Percentiles rank a stretch among this genome's conserved stretches.
phyloP scores from a whole-genome alignment of 2,797 vertebrate genomes.

The Phalloptychus januarius region DNA sequence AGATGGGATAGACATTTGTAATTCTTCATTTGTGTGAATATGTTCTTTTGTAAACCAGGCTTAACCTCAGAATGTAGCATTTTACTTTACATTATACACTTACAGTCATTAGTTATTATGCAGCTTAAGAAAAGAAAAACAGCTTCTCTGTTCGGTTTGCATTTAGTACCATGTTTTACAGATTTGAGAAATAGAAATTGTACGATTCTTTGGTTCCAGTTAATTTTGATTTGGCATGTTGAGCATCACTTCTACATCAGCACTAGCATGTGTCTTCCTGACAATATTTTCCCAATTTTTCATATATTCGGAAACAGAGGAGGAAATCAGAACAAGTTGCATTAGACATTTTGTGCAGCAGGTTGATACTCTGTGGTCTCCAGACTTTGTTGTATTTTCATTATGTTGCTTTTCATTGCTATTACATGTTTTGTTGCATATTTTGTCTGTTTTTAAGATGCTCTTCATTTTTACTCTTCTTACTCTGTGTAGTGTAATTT shows the following conservation, averaged over 20 bases:
- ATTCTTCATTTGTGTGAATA: not conserved
- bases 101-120: not conserved
- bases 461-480: not conserved
- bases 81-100: not conserved
- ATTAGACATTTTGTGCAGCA: not conserved
- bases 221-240: not conserved
- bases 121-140: not conserved
- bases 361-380: not conserved
- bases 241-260: not conserved
- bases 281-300: not conserved
- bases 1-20: no score
- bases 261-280: not conserved
- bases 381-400: not conserved
- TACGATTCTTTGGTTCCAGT: not conserved
- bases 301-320: not conserved
- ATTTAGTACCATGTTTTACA: not conserved
- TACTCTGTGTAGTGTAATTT: not conserved
- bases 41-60: not conserved
- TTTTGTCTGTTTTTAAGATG: not conserved
- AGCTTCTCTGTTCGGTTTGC: not conserved
- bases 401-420: not conserved
- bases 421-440: not conserved
- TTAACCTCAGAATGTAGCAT: not conserved
- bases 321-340: not conserved
- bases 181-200: not conserved